phyloP scores from a whole-genome alignment of 35 echinoderm and acorn worm species.

The Ptychodera flava region DNA sequence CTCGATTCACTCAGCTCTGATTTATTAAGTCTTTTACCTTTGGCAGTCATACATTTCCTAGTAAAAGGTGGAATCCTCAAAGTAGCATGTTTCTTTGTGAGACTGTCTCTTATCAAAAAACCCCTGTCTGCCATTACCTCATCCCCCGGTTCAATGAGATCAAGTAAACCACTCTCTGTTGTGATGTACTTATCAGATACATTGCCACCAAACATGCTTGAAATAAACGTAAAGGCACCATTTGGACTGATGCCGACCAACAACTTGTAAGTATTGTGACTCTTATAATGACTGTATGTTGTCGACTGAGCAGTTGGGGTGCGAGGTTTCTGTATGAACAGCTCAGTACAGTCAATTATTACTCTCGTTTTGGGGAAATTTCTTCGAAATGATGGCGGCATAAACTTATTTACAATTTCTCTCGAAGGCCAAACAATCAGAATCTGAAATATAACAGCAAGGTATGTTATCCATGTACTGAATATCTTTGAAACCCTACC shows the following conservation, averaged over 20 bases:
- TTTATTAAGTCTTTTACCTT: not conserved
- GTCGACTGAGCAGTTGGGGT: not conserved
- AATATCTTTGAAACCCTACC: slow-evolving; percentile 22
- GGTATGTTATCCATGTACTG: slow-evolving; percentile 40
- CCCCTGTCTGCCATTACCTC: not conserved
- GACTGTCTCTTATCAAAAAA: not conserved
- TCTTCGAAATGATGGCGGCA: slow-evolving; percentile 25
- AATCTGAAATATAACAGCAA: slow-evolving; percentile 17
- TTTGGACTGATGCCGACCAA: not conserved
- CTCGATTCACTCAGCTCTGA: too few relatives aligned
- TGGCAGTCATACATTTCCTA: not conserved
- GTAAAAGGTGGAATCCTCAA: not conserved
- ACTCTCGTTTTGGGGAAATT: slow-evolving; percentile 14
- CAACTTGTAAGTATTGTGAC: not conserved
- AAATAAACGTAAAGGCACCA: not conserved
- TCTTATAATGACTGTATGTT: not conserved
- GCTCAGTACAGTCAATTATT: not conserved
- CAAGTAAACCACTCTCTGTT: not conserved
- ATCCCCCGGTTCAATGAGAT: not conserved
- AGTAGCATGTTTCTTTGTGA: not conserved
- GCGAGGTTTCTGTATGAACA: not conserved
- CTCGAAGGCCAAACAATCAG: slow-evolving; percentile 42
- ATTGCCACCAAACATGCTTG: not conserved
- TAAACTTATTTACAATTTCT: not conserved
- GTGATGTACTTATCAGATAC: not conserved